Base-by-base conservation (phyloP, 2,113 vertebrate genomes). In the Ancistrus triradiatus region DNA sequence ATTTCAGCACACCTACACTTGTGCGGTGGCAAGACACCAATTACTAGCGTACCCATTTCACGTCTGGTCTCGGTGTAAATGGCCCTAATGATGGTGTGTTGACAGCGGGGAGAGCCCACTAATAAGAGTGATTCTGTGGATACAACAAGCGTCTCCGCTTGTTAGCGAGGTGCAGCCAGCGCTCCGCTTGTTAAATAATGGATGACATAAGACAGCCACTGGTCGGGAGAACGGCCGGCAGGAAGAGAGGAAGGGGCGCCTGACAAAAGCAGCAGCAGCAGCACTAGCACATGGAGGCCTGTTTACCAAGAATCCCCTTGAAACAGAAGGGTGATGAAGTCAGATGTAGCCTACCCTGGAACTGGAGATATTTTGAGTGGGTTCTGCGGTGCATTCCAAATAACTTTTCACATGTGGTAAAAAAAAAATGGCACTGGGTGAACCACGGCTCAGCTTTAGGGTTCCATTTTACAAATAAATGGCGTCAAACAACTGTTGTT, bases 161-260 rank as follows among this genome's bases (percentile, higher is more conserved):
- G 71, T 73, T 73, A 73, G 60, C 37, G 58, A 64, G 55, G 71
- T 51, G 65, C 66, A 49, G 42, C 48, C 40, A 56, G 50, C 50
- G 47, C 33, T 68, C 18, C 7, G 65, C 61, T 73, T 55, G 42
- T 55, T 73, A 69, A 73, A 73, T 69, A 73, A 69, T 69, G 35
- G 61, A 73, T 69, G 66, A 48, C 71, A 65, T 59, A 49, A 69
- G 60, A 65, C 50, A 33, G 55, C 53, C 56, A 53, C 70, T 73
- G 61, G 71, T 60, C 37, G 66, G 42, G 43, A 60, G 63, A 68
- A 67, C 52, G 56, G 50, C 43, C 53, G 37, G 46, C 66, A 47
- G 63, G 59, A 61, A 63, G 51, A 66, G 47, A 74, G 15, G 47
- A 25, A 68, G 21, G 40, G 42, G 24, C 59, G 51, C 14, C 52